These are phyloP conservation scores for Paracyclopina nana DNA, from an alignment of 1,140 invertebrate genomes.

Conservation along the genomic window DNA sequence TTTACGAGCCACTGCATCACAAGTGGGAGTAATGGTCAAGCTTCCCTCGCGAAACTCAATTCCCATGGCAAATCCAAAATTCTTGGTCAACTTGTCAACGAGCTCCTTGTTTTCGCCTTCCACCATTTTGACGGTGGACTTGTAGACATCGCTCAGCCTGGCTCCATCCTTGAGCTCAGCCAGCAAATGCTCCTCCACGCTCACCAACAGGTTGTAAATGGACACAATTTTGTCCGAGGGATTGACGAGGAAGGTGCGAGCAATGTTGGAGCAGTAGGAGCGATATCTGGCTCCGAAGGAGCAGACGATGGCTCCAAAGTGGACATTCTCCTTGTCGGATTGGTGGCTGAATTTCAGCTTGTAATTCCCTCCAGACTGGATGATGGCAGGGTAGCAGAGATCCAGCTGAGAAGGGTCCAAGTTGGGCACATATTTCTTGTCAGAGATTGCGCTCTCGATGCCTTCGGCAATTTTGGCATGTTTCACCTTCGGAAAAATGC, in stretches of 20 bases:
- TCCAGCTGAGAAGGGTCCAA: conserved; percentile 72
- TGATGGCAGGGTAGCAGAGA: conserved; percentile 94
- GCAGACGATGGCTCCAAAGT: conserved; percentile 92
- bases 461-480: conserved; percentile 87
- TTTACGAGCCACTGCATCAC: conserved; percentile 53
- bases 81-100: conserved; percentile 79
- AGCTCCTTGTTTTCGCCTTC: conserved; percentile 71
- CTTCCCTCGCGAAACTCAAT: conserved; percentile 94
- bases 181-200: conserved; percentile 76
- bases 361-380: conserved; percentile 94
- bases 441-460: conserved; percentile 66
- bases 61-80: conserved; percentile 88
- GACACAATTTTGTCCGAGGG: conserved; percentile 53
- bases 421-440: conserved; percentile 78
- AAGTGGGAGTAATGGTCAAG: conserved; percentile 76
- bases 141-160: conserved; percentile 73
- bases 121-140: conserved; percentile 54
- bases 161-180: conserved; percentile 58
- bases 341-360: conserved; percentile 84
- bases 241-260: conserved; percentile 89
- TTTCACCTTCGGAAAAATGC: conserved; percentile 49
- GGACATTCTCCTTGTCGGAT: conserved; percentile 74
- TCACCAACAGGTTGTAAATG: conserved; percentile 83
- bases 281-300: conserved; percentile 85
- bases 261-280: conserved; percentile 95